A percentile compares a stretch with the other conserved stretches of the same genome.
Evolutionary conservation across 92 coral and sea anemone genomes (phyloP).

Genomic region (Parazoanthus darwini): DNA sequence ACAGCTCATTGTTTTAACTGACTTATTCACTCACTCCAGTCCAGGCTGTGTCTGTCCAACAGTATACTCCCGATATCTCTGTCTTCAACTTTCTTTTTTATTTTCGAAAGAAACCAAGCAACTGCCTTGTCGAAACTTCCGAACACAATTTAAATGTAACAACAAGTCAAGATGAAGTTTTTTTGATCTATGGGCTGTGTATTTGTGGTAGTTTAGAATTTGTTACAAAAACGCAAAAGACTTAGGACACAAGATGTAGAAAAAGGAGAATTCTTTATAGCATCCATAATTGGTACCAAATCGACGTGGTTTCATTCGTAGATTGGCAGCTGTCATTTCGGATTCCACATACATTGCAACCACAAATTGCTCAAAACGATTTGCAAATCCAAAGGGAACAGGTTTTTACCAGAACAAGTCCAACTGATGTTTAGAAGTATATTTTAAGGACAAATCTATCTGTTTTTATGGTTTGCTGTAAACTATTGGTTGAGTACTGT

Average conservation of each 20-base stretch:
- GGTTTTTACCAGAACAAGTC: not conserved
- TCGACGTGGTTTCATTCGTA: not conserved
- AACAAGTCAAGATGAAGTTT: not conserved
- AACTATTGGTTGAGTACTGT: slow-evolving; percentile 20
- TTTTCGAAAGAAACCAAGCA: not conserved
- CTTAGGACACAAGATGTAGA: not conserved
- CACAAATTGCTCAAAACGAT: not conserved
- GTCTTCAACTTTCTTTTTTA: no score
- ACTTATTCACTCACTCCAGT: not conserved
- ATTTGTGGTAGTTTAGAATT: not conserved
- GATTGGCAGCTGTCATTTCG: slow-evolving; percentile 24
- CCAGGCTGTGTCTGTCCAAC: not conserved
- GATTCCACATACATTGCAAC: not conserved
- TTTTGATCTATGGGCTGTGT: not conserved
- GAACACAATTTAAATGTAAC: not conserved
- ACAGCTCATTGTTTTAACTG: not conserved
- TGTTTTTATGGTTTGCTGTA: slow-evolving; percentile 1
- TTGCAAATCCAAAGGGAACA: not conserved
- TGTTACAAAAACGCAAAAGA: not conserved
- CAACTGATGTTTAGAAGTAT: not conserved
- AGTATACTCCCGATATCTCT: no score
- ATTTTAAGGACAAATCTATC: not conserved
- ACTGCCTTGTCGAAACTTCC: not conserved
- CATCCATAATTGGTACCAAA: not conserved
- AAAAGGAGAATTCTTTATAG: not conserved